Base-by-base conservation (phyloP, 2,113 vertebrate species). In the Mastomys coucha region DNA sequence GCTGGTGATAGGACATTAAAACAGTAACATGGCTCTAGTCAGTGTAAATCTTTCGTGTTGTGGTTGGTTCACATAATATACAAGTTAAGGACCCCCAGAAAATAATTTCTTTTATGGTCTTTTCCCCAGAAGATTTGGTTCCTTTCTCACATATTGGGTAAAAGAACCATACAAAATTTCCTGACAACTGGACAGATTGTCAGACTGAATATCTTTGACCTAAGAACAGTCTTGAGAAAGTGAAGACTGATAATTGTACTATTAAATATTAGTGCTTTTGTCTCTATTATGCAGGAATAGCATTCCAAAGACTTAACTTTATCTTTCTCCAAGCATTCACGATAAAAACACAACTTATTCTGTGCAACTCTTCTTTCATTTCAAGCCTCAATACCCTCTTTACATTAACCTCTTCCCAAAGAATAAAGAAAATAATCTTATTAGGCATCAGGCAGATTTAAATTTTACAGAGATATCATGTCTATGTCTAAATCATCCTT, bases 401-500 rank as follows among this genome's bases (percentile, higher is more conserved):
- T 93, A 56, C 31, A 36, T 69, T 69, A 36, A 36, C 31, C 17
- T 82, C 17, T 89, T 91, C 45, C 42, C 3, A 78, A 75, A n/a
- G 56, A 95, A 67, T 53, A 87, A 11, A 9, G 1, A 77, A 78
- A 77, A 7, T 63, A 87, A 72, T 84, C 20, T 96, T 45, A 45
- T 80, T 4, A 28, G 5, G 5, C 8, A 70, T 56, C 10, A 85
- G 14, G 2, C 88, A 12, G 33, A 31, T 86, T 73, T 94, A 53
- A 67, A 16, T 45, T 49, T 86, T 72, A 89, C 36, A 24, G 16
- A 91, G 65, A 88, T 6, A 91, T 60, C 16, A 80, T 51, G 10
- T 94, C 42, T 96, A 80, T 51, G 22, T 95, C 42, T 96, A 65
- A 95, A 80, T 75, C 36, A 97, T 8, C 63, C 2, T 42, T 85